Evolutionary conservation across 2,888 invertebrate genomes (phyloP), one percentile per base, ranked within the genome.

Genomic region (Drosophila anceps): DNA sequence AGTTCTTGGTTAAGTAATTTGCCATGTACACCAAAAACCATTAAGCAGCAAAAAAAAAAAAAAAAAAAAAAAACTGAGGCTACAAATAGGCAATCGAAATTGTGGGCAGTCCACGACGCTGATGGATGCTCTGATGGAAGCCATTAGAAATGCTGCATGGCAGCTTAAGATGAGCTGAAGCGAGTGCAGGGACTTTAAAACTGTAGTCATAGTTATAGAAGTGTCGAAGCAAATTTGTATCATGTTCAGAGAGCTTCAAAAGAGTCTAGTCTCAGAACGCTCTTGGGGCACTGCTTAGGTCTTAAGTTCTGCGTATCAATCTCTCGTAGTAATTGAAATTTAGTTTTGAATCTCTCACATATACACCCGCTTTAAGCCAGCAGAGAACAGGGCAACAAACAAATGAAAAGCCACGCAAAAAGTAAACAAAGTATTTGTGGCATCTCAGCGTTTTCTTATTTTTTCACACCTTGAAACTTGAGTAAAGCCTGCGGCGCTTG

Each of bases 1-100:
- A 73, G 69, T 82, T 65, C 73, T 71, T 75, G 80, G 75, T 72
- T 90, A 90, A 85, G 88, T 85, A 85, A 88, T 85, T 90, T 90
- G 86, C 85, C 90, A 64, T 80, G 90, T 75, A 80, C 60, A 81
- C 54, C 58, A 70, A 66, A 84, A 79, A 76, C 79, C 90, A 89
- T 81, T 84, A 89, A 86, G 71, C 58, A 37, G 4, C 2, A 24
- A 24, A 24, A 44, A 44, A 20, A 24, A 24, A 24, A 24, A 24
- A 44, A 44, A 20, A 20, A 43, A 10, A 12, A 43, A 15, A n/a
- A 12, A 37, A 53, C 10, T 31, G 55, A 24, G 31, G 31, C 31
- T 39, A 41, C 43, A 37, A 58, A 43, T 41, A 12, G 44, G 9
- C 31, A 13, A 31, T 18, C 18, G 31, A n/a, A 24, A 8, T 37